These are phyloP conservation scores for Macrostomum lignano DNA, from an alignment of 1,140 invertebrate genomes.

Conservation along the genomic window DNA sequence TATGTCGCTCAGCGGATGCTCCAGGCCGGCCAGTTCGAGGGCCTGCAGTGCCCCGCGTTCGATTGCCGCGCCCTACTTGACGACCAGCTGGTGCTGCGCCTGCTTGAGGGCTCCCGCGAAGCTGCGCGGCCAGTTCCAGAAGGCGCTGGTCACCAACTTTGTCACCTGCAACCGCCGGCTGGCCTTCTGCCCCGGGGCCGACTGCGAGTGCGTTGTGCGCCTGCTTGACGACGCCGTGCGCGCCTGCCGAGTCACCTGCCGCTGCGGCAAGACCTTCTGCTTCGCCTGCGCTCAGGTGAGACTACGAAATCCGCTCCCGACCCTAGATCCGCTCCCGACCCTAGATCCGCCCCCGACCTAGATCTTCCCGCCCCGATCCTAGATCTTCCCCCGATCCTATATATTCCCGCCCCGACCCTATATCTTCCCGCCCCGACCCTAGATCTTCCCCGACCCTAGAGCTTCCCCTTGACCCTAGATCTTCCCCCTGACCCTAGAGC, in stretches of 20 bases:
- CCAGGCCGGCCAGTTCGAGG: conserved; percentile 30
- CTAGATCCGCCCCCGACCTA: too few species aligned
- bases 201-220: conserved; percentile 80
- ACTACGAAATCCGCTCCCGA: too few species aligned
- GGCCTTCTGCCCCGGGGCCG: conserved; percentile 82
- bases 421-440: too few species aligned
- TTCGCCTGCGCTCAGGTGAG: conserved; percentile 82
- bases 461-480: too few species aligned
- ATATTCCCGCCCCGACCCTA: too few species aligned
- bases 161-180: conserved; percentile 83
- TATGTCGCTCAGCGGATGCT: conserved; percentile 43
- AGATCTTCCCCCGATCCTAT: too few species aligned
- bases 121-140: neutral
- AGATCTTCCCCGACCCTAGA: too few species aligned
- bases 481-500: too few species aligned
- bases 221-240: too few species aligned
- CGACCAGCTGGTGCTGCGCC: conserved; percentile 69
- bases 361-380: too few species aligned
- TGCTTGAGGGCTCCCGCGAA: conserved; percentile 8
- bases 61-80: conserved; percentile 59
- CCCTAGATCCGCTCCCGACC: too few species aligned
- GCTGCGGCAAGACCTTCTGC: conserved; percentile 11
- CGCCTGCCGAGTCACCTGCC: too few species aligned
- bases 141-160: conserved; percentile 63
- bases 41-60: conserved; percentile 65